Evolutionary conservation across 2,888 invertebrate genomes (phyloP).

Genomic region (Drosophila differens): DNA sequence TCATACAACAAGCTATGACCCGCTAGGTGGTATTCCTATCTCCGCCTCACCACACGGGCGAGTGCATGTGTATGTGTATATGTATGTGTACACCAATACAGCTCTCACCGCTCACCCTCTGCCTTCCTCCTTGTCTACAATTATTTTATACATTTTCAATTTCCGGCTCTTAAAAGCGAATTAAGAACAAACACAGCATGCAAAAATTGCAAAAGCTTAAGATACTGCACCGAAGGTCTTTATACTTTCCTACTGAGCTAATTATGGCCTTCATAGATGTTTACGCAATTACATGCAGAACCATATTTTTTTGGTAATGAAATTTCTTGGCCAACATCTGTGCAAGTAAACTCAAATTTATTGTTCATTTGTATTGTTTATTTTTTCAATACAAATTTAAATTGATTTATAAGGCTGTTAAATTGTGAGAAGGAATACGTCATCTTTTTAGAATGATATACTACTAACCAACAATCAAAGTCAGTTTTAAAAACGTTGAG

Average conservation of each 20-base stretch:
- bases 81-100: not conserved
- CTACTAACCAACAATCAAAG: not conserved
- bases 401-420: not conserved
- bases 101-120: not conserved
- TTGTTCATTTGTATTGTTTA: not conserved
- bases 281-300: not conserved
- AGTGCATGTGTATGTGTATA: no score
- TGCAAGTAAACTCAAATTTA: not conserved
- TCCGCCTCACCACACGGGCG: not conserved
- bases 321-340: not conserved
- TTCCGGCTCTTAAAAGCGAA: conserved; percentile 57
- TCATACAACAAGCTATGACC: not conserved
- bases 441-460: not conserved
- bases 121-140: not conserved
- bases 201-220: conserved; percentile 31
- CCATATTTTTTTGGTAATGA: not conserved
- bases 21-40: not conserved
- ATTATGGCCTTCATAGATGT: conserved; percentile 8
- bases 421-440: no score
- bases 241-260: conserved; percentile 12
- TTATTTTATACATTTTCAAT: conserved; percentile 60
- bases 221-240: conserved; percentile 3
- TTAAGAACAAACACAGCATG: conserved; percentile 28
- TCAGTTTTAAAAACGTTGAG: not conserved
- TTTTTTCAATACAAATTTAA: not conserved